Conservation (phyloP, 2,888 invertebrate genomes). For the Gibbula magus region DNA sequence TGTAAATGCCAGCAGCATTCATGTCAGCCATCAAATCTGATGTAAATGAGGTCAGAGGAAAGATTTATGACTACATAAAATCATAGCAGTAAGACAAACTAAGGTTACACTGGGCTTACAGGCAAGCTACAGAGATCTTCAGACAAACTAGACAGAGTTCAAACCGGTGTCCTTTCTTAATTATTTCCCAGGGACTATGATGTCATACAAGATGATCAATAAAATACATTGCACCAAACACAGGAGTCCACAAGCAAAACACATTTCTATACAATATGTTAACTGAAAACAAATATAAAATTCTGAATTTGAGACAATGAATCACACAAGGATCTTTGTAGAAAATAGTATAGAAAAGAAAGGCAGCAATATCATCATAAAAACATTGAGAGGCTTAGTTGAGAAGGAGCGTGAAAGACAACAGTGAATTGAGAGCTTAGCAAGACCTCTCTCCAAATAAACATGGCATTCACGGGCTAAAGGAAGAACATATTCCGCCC, state of each 20-base stretch:
- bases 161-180: conserved; percentile 7
- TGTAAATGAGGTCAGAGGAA: conserved; percentile 3
- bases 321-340: too few relatives aligned
- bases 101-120: background rate
- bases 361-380: too few relatives aligned
- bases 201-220: background rate
- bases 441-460: conserved; percentile 6
- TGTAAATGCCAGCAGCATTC: conserved; percentile 4
- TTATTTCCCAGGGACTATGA: conserved; percentile 12
- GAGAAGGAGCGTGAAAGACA: background rate
- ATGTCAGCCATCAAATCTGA: background rate
- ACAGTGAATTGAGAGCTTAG: background rate
- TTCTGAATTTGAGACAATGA: too few relatives aligned
- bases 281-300: too few relatives aligned
- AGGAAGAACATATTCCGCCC: conserved; percentile 4
- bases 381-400: too few relatives aligned
- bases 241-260: too few relatives aligned
- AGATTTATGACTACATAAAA: background rate
- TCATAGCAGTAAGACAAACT: background rate
- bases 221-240: background rate
- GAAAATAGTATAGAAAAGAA: too few relatives aligned
- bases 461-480: conserved; percentile 9
- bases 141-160: background rate
- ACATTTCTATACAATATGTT: too few relatives aligned
- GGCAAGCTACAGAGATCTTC: background rate